phyloP scores from a whole-genome alignment of 2,113 vertebrate species.

The Cynocephalus volans region DNA sequence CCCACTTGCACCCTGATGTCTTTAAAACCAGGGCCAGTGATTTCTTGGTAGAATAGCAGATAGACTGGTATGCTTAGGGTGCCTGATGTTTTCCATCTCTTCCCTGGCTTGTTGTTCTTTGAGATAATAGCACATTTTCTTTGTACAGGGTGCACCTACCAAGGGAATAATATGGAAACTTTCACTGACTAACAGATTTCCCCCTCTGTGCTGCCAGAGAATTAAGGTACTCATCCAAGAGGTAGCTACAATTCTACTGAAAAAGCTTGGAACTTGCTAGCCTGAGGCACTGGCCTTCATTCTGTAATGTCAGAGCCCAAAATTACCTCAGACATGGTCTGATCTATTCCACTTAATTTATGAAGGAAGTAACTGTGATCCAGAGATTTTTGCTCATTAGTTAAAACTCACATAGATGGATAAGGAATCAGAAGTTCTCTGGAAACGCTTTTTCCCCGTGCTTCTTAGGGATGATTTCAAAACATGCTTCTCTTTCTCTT shows the following conservation, averaged over 20 bases:
- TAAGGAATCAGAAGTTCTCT: neutral
- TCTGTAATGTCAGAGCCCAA: neutral
- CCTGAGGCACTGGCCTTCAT: neutral
- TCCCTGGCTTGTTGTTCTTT: neutral
- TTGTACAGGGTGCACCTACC: neutral
- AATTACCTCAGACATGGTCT: neutral
- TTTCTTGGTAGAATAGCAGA: conserved; percentile 18
- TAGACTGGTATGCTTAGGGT: too few species aligned
- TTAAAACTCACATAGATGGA: neutral
- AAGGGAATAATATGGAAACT: neutral
- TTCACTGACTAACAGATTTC: neutral
- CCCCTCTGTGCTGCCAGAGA: neutral
- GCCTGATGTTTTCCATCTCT: neutral
- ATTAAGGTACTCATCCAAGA: neutral
- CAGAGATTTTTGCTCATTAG: neutral
- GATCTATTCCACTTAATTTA: neutral
- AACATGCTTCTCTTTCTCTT: neutral
- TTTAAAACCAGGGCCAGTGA: neutral
- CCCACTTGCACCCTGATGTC: neutral
- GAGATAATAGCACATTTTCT: neutral
- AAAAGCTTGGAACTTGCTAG: neutral
- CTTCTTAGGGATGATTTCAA: neutral
- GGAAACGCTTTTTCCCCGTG: neutral
- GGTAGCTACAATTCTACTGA: neutral
- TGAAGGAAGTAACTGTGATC: neutral